Evolutionary conservation across 2,797 vertebrate species (phyloP), one percentile per base, ranked within the genome.

Genomic region (Coendou prehensilis): DNA sequence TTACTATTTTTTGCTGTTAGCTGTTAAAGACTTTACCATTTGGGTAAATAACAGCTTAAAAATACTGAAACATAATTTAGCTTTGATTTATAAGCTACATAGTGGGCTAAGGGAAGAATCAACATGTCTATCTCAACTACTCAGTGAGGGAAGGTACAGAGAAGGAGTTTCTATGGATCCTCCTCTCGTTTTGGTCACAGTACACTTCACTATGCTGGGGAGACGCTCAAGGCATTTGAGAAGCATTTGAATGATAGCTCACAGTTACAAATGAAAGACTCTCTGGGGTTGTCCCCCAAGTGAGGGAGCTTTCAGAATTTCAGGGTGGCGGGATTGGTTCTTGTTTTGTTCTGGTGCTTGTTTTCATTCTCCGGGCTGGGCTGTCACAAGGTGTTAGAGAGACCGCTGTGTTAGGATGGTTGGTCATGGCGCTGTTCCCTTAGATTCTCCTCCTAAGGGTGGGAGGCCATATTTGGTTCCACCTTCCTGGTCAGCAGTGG

Each of bases 11-110:
- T 85, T 78, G 67, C 4, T 11, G 57, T 78, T 91, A 84, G n/a
- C 47, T 91, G n/a, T 75, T 94, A 69, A 95, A 94, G 75, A 94
- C 54, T 76, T 57, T 63, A 93, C 61, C 30, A 57, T 71, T 22
- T 82, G 54, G 15, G 9, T 50, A 84, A 85, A 59, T 84, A 79
- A 56, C 8, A 87, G 63, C 37, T 76, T 33, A 83, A 85, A 89
- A 92, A 11, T 8, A 50, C 47, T 52, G 33, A 80, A 71, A 84
- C 89, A 83, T 56, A 92, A 80, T 71, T 87, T 92, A 87, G 33
- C 13, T 45, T 89, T 59, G 26, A 80, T 15, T 18, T 33, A 8
- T 10, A 28, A 89, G 56, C 50, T 89, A 20, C n/a, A 23, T 61
- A 52, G 79, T 57, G 30, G 41, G 3, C 14, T 79, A 79, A 90